Conservation (phyloP, 2,888 invertebrate species). For the Rhagonycha fulva region DNA sequence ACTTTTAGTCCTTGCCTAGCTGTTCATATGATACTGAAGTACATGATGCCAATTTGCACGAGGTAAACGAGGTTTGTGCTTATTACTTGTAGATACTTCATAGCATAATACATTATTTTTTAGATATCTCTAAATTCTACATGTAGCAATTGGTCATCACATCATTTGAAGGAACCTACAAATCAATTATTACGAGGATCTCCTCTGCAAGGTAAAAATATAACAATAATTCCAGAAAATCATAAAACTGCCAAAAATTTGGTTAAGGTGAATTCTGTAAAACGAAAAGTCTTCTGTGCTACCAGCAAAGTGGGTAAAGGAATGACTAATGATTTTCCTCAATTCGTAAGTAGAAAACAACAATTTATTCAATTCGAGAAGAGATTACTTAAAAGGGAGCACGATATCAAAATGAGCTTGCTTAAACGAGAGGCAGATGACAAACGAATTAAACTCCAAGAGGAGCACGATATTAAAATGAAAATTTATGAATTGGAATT, state of each 20-base stretch:
- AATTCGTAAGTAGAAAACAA: neutral
- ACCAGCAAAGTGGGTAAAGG: neutral
- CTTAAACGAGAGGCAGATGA: neutral
- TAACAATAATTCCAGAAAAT: neutral
- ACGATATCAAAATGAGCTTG: neutral
- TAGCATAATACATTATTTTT: too few species aligned
- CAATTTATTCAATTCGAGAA: neutral
- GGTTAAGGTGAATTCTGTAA: neutral
- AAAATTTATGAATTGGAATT: neutral
- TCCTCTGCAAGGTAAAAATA: too few species aligned
- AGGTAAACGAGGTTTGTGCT: too few species aligned
- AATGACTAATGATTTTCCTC: neutral
- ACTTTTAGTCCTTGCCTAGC: too few species aligned
- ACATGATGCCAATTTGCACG: too few species aligned
- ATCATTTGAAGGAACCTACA: too few species aligned
- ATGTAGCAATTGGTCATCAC: too few species aligned
- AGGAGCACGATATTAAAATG: neutral
- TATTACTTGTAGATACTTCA: too few species aligned
- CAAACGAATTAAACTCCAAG: neutral
- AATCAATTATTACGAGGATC: too few species aligned
- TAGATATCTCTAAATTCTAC: too few species aligned
- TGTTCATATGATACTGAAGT: too few species aligned
- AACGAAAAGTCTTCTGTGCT: neutral
- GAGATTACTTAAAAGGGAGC: neutral
- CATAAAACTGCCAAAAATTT: neutral